A percentile compares a stretch with the other conserved stretches of the same genome.
Evolutionary conservation across 2,113 vertebrate genomes (phyloP).

Genomic region (Rallus limicola): DNA sequence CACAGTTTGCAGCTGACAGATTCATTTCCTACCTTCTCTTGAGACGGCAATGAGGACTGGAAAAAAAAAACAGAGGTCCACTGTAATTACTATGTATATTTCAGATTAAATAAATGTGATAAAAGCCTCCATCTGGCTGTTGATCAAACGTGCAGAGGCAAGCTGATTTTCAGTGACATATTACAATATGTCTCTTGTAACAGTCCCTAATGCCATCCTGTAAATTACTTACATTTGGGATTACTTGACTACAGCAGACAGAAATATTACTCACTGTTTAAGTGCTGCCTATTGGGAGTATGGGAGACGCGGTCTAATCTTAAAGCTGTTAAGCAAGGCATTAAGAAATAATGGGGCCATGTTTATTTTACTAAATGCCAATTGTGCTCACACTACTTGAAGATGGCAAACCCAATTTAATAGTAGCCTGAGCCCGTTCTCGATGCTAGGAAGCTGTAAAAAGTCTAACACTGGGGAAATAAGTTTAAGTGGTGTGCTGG

Average conservation of each 20-base stretch:
- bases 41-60: conserved; percentile 64
- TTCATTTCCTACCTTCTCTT: conserved; percentile 76
- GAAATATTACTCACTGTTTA: conserved; percentile 79
- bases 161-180: conserved; percentile 80
- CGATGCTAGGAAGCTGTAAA: conserved; percentile 1
- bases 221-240: conserved; percentile 83
- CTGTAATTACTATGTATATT: conserved; percentile 82
- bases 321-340: conserved; percentile 76
- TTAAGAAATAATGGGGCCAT: conserved; percentile 75
- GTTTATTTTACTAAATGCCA: conserved; percentile 77
- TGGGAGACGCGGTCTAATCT: conserved; percentile 66
- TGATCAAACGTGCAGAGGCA: conserved; percentile 80
- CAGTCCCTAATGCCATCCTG: conserved; percentile 69
- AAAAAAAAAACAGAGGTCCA: conserved; percentile 76
- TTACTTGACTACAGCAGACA: conserved; percentile 75
- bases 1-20: conserved; percentile 69
- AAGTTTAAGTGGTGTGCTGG: background rate
- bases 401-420: conserved; percentile 62
- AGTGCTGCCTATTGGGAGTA: conserved; percentile 72
- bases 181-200: conserved; percentile 78
- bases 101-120: conserved; percentile 85
- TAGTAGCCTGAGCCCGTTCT: background rate
- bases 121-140: conserved; percentile 83
- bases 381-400: conserved; percentile 59
- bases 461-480: conserved; percentile 13